Conservation (phyloP, 2,113 vertebrate species). For the Erpornis zantholeuca region DNA sequence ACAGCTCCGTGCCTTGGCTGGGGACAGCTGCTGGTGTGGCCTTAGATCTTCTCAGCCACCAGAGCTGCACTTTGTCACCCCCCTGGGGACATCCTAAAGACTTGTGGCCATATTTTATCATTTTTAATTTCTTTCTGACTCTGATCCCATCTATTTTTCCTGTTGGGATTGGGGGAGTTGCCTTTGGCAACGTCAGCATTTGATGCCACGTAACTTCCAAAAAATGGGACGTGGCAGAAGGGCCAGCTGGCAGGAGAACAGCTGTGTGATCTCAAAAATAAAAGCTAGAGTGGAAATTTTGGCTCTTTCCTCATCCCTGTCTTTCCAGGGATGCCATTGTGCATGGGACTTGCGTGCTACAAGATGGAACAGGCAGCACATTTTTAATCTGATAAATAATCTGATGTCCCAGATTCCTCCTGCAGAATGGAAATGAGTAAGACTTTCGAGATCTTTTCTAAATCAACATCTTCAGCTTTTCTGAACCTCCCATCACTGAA, state of each 20-base stretch:
- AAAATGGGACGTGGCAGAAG: not conserved
- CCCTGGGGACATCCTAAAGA: not conserved
- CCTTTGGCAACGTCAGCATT: not conserved
- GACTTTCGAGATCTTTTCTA: not conserved
- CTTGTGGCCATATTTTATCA: not conserved
- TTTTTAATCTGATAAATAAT: conserved; percentile 22
- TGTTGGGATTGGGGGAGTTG: not conserved
- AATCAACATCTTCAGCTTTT: conserved; percentile 10
- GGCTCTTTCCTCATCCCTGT: not conserved
- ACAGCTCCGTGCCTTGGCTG: not conserved
- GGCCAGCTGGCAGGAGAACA: not conserved
- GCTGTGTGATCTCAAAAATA: not conserved
- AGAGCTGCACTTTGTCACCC: not conserved
- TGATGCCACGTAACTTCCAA: not conserved
- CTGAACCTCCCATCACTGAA: not conserved
- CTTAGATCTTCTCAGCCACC: not conserved
- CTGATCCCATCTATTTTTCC: not conserved
- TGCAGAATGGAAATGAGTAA: not conserved
- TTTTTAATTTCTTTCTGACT: not conserved
- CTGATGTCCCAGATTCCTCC: not conserved
- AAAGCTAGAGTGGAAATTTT: not conserved
- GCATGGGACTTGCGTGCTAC: not conserved
- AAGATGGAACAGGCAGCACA: not conserved
- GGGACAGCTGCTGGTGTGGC: not conserved
- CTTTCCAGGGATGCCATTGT: not conserved